Evolutionary conservation across 1,140 invertebrate genomes (phyloP), one percentile per base, ranked within the genome.

Genomic region (Hypsibius dujardini): DNA sequence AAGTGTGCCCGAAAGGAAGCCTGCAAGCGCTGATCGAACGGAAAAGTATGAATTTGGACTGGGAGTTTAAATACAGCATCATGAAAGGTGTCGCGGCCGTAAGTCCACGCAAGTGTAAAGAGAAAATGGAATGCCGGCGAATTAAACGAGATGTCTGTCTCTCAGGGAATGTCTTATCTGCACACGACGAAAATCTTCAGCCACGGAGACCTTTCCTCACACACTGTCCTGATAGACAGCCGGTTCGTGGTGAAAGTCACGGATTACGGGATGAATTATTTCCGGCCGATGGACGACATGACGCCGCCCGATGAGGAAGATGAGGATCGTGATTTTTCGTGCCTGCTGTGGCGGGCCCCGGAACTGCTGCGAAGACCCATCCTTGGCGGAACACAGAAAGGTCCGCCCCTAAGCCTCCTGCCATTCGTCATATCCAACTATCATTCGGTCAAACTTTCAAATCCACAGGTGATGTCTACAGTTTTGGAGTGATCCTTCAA

Each of bases 181-280:
- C 95, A 98, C 77, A 84, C 84, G 59, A 91, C 88, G 59, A 89
- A 92, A 74, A 86, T 98, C 1, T 87, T 86, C 74, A 90, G 87
- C 28, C 95, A 98, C 78, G 95, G 95, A 0, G 89, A 89, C 76
- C 81, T 99, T 7, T 98, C 95, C 77, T 97, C 94, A 0, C 90
- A 90, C 46, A 98, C 98, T 79, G 98, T 95, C 79, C 89, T 99
- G 0, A 93, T 99, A 0, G 95, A 98, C 77, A 92, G 89, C 40
- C 84, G 94, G 47, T 98, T 98, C 78, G 92, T 96, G 0, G 82
- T 98, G 1, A 98, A 98, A 84, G 89, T 98, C 59, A 89, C 94
- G 0, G 94, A 98, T 79, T 98, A 98, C 78, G 95, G 95, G 1
- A 80, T 98, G 0, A 85, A 85, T 72, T 67, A 67, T 42, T 67